Evolutionary conservation across 1,140 invertebrate genomes (phyloP).

Genomic region (Saxidomus purpurata): DNA sequence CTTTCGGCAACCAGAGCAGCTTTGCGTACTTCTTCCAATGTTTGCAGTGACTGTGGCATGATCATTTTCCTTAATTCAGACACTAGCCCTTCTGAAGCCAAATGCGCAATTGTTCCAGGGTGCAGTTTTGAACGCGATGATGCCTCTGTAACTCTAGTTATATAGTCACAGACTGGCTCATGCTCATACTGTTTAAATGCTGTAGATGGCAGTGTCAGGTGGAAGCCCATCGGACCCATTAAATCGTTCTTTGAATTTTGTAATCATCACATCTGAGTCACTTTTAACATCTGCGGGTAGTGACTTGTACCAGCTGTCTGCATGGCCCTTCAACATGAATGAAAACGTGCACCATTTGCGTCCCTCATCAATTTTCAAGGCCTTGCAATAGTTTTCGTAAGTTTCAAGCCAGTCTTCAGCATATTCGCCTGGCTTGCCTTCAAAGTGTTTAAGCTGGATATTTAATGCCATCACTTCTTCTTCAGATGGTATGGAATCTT

Average conservation of each 20-base stretch:
- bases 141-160: background rate
- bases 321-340: background rate
- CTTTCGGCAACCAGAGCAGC: background rate
- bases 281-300: background rate
- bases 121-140: background rate
- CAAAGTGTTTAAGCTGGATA: background rate
- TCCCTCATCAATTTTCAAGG: background rate
- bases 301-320: background rate
- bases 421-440: slow-evolving; percentile 6
- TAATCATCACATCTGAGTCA: background rate
- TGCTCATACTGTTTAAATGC: background rate
- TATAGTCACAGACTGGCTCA: slow-evolving; percentile 6
- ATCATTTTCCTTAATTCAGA: background rate
- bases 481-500: too few species aligned
- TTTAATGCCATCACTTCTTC: background rate
- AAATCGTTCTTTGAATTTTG: background rate
- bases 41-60: background rate
- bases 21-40: background rate
- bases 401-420: slow-evolving; percentile 3
- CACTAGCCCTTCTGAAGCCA: background rate
- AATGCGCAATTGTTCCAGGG: background rate
- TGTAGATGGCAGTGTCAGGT: background rate
- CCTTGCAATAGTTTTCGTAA: background rate
- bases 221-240: background rate
- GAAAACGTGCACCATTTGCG: background rate